These are phyloP conservation scores for Cheilosia pagana DNA, from an alignment of 2,888 invertebrate species.

Conservation along the genomic window DNA sequence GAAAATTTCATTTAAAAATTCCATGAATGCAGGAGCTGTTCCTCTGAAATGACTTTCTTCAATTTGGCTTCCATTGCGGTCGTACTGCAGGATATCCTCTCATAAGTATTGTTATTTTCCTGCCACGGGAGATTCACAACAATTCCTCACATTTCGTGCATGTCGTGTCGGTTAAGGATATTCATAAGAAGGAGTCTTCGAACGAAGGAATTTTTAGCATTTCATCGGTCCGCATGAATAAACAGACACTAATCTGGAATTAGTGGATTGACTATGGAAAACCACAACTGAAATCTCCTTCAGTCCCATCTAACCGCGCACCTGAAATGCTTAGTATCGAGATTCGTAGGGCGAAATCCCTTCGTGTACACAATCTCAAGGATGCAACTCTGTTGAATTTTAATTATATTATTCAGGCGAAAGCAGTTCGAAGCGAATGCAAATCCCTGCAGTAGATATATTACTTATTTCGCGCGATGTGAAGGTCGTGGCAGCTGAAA, in stretches of 20 bases:
- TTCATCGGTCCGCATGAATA: conserved; percentile 17
- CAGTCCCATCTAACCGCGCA: too few species aligned
- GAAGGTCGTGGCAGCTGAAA: conserved; percentile 52
- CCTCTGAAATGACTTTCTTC: conserved; percentile 6
- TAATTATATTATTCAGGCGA: conserved; percentile 71
- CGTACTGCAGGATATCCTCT: background rate
- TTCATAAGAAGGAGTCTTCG: background rate
- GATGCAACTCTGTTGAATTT: conserved; percentile 49
- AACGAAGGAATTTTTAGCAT: conserved; percentile 8
- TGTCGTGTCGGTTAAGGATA: conserved; percentile 10
- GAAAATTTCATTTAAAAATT: conserved; percentile 14
- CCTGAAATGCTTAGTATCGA: too few species aligned
- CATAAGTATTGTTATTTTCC: conserved; percentile 2
- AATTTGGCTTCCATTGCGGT: background rate
- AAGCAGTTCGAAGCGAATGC: conserved; percentile 68
- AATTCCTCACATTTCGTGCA: conserved; percentile 10
- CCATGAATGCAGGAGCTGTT: conserved; percentile 11
- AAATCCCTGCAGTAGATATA: conserved; percentile 48
- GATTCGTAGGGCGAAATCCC: background rate
- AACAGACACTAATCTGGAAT: conserved; percentile 61
- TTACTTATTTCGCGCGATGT: conserved; percentile 46
- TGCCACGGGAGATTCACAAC: background rate
- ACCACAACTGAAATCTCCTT: conserved; percentile 28
- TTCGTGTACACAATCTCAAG: conserved; percentile 45
- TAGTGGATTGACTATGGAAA: conserved; percentile 61